These are phyloP conservation scores for Cranoglanis bouderius DNA, from an alignment of 2,113 vertebrate genomes.

Conservation along the genomic window DNA sequence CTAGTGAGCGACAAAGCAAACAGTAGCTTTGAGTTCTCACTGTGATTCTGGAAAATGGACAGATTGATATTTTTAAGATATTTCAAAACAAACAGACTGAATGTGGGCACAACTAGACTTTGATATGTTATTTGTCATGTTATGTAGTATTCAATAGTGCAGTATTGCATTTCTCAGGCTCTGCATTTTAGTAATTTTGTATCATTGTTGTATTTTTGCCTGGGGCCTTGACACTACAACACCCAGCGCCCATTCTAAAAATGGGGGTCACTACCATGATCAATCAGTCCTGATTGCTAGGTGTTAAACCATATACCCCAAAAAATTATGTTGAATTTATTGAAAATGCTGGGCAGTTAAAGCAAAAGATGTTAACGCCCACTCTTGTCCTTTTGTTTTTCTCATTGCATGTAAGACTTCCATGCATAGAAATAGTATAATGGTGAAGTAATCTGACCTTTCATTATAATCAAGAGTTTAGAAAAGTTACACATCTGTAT, in stretches of 20 bases:
- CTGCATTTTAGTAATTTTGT: neutral
- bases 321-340: too few relatives aligned
- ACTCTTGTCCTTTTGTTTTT: neutral
- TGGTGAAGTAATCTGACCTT: neutral
- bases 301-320: too few relatives aligned
- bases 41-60: neutral
- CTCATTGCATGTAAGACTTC: too few relatives aligned
- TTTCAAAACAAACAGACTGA: neutral
- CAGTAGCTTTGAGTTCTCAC: neutral
- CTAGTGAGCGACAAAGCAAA: neutral
- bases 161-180: neutral
- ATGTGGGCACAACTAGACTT: neutral
- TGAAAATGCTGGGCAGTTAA: neutral
- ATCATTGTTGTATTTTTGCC: neutral
- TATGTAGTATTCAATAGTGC: neutral
- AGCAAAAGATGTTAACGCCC: too few relatives aligned
- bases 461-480: neutral
- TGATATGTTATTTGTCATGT: neutral
- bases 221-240: too few relatives aligned
- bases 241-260: too few relatives aligned
- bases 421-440: neutral
- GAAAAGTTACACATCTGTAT: neutral
- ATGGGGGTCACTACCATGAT: too few relatives aligned
- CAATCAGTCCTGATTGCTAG: too few relatives aligned
- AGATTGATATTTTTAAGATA: neutral